Base-by-base conservation (phyloP, 2,113 vertebrate genomes). In the Sisor rabdophorus region DNA sequence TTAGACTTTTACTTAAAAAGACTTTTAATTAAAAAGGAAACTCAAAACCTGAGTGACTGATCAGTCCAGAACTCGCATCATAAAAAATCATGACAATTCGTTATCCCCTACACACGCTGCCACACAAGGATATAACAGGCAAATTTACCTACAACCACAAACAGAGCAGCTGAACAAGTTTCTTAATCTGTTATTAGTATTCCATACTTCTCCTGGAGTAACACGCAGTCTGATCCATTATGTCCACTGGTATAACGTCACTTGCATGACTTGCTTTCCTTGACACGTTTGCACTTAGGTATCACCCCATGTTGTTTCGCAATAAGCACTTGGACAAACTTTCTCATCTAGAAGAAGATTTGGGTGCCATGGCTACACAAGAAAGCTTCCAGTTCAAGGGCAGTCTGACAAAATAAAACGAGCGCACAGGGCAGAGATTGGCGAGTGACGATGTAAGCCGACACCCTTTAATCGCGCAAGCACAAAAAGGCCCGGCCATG, bases 81-180 rank as follows among this genome's bases (percentile, higher is more conserved):
- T 11, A 13, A 0, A 1, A 64, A 64, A 63, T 54, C 44, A 11
- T 0, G 22, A 28, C 20, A 44, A 24, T n/a, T 13, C 7, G 15
- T 28, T 65, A 22, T 24, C 55, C 7, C 24, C 20, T 54, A 52
- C 13, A 73, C 60, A 50, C 61, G 28, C 26, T 16, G 17, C n/a
- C 48, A 30, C 52, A 30, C 11, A 17, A n/a, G 32, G 24, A 73
- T 16, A 22, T 15, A 9, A 12, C n/a, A 58, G 24, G 50, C 47
- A 15, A 28, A 47, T 55, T 5, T 30, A 30, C 59, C 71, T 64
- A 48, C 52, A 61, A 44, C 2, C 28, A 53, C 19, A 30, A 54
- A 52, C 19, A 20, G 52, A 44, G 40, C 54, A 40, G 83, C 9
- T 68, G 54, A 81, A 88, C 79, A 61, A 79, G 85, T 87, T 88